A percentile compares a stretch with the other conserved stretches of the same genome.
Conservation (phyloP, 2,888 invertebrate species). For the Pachymerium ferrugineum region DNA sequence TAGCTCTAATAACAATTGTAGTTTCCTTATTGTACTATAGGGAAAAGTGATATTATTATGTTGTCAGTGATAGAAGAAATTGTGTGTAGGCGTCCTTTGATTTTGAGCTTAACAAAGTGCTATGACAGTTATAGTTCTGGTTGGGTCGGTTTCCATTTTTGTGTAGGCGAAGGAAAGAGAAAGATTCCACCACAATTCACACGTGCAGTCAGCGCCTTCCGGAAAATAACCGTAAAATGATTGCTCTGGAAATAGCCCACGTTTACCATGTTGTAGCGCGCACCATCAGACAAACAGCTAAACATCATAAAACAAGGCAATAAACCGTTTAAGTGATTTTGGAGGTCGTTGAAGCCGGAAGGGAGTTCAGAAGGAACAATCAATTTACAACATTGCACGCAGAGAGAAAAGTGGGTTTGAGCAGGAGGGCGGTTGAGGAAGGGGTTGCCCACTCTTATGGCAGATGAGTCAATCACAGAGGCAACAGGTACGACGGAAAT, state of each 20-base stretch:
- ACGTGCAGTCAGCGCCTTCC: background rate
- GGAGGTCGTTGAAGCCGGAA: conserved; percentile 32
- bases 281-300: conserved; percentile 31
- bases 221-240: conserved; percentile 23
- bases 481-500: conserved; percentile 23
- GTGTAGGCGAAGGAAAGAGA: background rate
- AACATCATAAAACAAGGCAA: conserved; percentile 34
- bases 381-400: conserved; percentile 31
- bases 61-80: too few relatives aligned
- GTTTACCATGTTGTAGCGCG: conserved; percentile 22
- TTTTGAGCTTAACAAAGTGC: background rate
- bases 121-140: background rate
- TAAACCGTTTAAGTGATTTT: conserved; percentile 34
- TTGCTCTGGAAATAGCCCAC: conserved; percentile 24
- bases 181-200: background rate
- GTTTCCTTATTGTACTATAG: too few relatives aligned
- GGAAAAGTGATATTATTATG: too few relatives aligned
- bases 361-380: conserved; percentile 30
- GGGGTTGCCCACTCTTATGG: conserved; percentile 23
- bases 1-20: too few relatives aligned
- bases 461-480: conserved; percentile 21
- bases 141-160: background rate
- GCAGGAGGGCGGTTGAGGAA: conserved; percentile 28
- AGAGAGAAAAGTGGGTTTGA: conserved; percentile 29
- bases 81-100: background rate